These are phyloP conservation scores for Antitype chi DNA, from an alignment of 2,888 invertebrate species.

Conservation along the genomic window DNA sequence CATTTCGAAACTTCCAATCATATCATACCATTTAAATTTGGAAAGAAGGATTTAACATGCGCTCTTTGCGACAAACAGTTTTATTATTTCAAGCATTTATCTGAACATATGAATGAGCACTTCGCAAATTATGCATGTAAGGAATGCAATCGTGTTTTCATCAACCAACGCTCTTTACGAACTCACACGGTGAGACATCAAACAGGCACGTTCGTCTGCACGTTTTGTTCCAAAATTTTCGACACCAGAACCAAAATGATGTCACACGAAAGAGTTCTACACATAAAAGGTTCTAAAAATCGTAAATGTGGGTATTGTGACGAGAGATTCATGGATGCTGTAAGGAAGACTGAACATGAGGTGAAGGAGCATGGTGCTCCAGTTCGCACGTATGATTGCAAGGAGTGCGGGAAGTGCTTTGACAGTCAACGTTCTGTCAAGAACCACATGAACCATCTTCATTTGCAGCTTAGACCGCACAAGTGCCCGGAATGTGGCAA, in stretches of 20 bases:
- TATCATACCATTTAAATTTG: constrained; percentile 69
- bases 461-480: constrained; percentile 71
- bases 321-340: constrained; percentile 70
- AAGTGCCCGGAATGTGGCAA: constrained; percentile 72
- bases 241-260: constrained; percentile 74
- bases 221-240: constrained; percentile 79
- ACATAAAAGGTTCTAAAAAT: constrained; percentile 61
- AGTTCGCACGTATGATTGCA: constrained; percentile 66
- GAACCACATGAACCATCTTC: constrained; percentile 72
- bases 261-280: constrained; percentile 79
- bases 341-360: constrained; percentile 69
- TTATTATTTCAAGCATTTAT: constrained; percentile 74
- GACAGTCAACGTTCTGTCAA: constrained; percentile 66
- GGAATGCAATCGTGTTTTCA: constrained; percentile 75
- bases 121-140: constrained; percentile 78
- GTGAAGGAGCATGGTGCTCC: constrained; percentile 71
- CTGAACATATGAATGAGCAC: constrained; percentile 80
- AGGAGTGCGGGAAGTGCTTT: constrained; percentile 73
- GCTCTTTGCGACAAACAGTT: constrained; percentile 74
- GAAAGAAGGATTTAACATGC: constrained; percentile 67
- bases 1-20: constrained; percentile 64
- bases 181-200: constrained; percentile 64
- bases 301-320: constrained; percentile 75
- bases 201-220: constrained; percentile 68
- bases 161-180: constrained; percentile 61